A percentile compares a stretch with the other conserved stretches of the same genome.
Evolutionary conservation across 2,797 vertebrate genomes (phyloP).

Genomic region (Rhadinocentrus ornatus): DNA sequence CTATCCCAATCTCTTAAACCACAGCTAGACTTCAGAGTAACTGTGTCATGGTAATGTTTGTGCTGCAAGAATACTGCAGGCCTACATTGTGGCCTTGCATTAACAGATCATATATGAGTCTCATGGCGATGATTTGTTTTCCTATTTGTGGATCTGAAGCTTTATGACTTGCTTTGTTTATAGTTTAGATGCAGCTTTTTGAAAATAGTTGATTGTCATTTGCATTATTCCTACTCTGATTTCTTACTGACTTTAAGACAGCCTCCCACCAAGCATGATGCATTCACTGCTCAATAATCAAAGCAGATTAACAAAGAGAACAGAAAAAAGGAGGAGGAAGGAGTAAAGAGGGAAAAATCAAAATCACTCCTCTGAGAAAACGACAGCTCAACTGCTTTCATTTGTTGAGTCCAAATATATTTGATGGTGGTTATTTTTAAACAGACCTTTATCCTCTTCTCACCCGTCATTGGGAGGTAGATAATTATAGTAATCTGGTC

Average conservation of each 20-base stretch:
- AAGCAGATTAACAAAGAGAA: slow-evolving; percentile 68
- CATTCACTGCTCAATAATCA: slow-evolving; percentile 61
- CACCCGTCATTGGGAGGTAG: slow-evolving; percentile 67
- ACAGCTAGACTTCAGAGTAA: slow-evolving; percentile 13
- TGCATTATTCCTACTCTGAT: slow-evolving; percentile 63
- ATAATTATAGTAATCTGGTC: slow-evolving; percentile 79
- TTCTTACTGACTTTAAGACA: slow-evolving; percentile 62
- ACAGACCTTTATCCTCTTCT: slow-evolving; percentile 74
- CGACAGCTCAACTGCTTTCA: slow-evolving; percentile 61
- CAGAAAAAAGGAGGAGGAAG: slow-evolving; percentile 35
- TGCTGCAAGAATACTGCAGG: slow-evolving; percentile 23
- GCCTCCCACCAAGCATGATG: slow-evolving; percentile 51
- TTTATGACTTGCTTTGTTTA: slow-evolving; percentile 34
- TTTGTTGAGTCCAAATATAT: slow-evolving; percentile 72
- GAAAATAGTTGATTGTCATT: slow-evolving; percentile 61
- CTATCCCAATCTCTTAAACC: slow-evolving; percentile 12
- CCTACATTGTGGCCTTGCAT: slow-evolving; percentile 41
- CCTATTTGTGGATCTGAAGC: slow-evolving; percentile 42
- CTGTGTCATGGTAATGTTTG: slow-evolving; percentile 30
- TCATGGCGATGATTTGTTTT: slow-evolving; percentile 40
- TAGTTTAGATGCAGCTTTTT: slow-evolving; percentile 43
- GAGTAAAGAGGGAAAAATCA: slow-evolving; percentile 5
- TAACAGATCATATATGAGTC: slow-evolving; percentile 27
- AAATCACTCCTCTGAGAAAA: slow-evolving; percentile 60
- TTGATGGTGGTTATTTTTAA: slow-evolving; percentile 77